Evolutionary conservation across 2,888 invertebrate species (phyloP), one percentile per base, ranked within the genome.

Genomic region (Nasonovia ribisnigri): DNA sequence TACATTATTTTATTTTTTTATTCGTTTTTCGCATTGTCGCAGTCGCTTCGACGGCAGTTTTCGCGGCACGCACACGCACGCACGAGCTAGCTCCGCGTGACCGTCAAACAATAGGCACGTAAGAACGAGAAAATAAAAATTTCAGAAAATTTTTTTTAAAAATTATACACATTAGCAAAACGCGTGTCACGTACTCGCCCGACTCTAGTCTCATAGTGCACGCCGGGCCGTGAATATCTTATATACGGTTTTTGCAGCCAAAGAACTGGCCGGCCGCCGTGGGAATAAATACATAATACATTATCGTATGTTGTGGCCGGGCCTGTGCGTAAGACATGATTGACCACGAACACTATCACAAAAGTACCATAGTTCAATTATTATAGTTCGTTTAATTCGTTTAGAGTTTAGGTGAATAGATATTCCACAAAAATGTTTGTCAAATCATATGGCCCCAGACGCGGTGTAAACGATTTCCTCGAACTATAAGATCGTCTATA

Each of bases 211-310:
- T 54, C 77, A 16, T 67, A 84, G 54, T 42, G 84, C 84, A 57
- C 54, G 91, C 84, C 46, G 46, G 46, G 84, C 57, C 54, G 91
- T 91, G 91, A 91, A 91, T 91, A 91, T 86, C 57, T 91, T 91
- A 91, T 91, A 54, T 3, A 90, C 36, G n/a, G 43, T 43, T 46
- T 43, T 29, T 20, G 48, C 46, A 26, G n/a, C 86, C 84, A n/a
- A 46, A 77, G 90, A 36, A 57, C 54, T 16, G 57, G 46, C 91
- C n/a, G 84, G 57, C n/a, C 91, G 57, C 24, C 91, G 91, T 91
- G 91, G 84, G 91, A 91, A 77, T 77, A 77, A 91, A 91, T 42
- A 51, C n/a, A 60, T 20, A n/a, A 67, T 13, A 36, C 67, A n/a
- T 67, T 13, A 67, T 67, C n/a, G 10, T 67, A 67, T 67, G 29